These are phyloP conservation scores for Amphilophus citrinellus DNA, from an alignment of 2,113 vertebrate genomes.

Conservation along the genomic window DNA sequence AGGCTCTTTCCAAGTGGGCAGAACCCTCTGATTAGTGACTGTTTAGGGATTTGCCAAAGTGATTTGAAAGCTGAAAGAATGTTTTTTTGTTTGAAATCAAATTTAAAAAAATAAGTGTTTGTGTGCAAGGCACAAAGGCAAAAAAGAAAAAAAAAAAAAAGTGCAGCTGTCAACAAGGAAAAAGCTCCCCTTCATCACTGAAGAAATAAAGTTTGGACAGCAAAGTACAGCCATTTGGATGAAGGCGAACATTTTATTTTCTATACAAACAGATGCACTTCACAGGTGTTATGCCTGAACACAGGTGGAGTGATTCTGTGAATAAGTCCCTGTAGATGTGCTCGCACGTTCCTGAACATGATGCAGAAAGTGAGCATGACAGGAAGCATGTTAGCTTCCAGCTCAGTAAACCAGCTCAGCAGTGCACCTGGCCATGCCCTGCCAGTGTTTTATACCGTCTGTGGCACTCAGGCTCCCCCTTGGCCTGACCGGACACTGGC, in stretches of 20 bases:
- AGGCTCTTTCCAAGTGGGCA: slow-evolving; percentile 58
- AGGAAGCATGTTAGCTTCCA: slow-evolving; percentile 17
- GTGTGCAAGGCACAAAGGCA: background rate
- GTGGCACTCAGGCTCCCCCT: background rate
- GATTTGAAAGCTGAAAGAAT: slow-evolving; percentile 46
- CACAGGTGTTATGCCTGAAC: slow-evolving; percentile 1
- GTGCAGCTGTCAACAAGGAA: background rate
- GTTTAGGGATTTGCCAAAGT: slow-evolving; percentile 49
- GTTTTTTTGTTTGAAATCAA: slow-evolving; percentile 28
- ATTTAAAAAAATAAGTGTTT: slow-evolving; percentile 1
- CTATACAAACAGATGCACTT: slow-evolving; percentile 10
- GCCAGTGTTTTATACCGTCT: background rate
- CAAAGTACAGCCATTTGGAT: background rate
- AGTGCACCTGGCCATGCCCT: background rate
- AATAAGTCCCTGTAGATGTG: background rate
- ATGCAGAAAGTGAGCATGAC: slow-evolving; percentile 10
- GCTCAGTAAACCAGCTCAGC: slow-evolving; percentile 16
- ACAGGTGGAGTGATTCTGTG: background rate
- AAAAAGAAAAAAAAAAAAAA: background rate
- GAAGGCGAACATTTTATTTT: background rate
- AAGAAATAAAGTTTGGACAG: background rate
- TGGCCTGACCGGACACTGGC: slow-evolving; percentile 40
- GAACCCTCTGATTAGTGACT: slow-evolving; percentile 44
- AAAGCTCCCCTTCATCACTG: background rate
- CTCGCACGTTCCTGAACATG: background rate